Base-by-base conservation (phyloP, 30 jellyfish, hydroid and myxozoan species). In the Nemopilema nomurai region DNA sequence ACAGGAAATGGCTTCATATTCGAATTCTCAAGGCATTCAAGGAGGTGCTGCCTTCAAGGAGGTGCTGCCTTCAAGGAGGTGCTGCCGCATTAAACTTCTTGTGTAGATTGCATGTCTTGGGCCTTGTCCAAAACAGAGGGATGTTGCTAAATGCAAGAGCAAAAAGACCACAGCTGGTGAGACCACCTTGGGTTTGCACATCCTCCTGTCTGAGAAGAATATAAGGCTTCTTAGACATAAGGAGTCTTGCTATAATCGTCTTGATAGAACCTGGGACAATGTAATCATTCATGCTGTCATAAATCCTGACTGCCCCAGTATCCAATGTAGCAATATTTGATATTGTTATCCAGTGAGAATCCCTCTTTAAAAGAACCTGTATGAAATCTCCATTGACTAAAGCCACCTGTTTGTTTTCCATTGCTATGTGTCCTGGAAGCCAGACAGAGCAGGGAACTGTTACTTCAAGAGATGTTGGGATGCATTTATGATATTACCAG, bases 131-230 rank as follows among this genome's bases (percentile, higher is more conserved):
- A 32, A 28, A 67, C 32, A 67, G 76, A 31, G 76, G 23, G 16
- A 31, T 67, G 28, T 28, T 31, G 23, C n/a, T n/a, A n/a, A 67
- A 67, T 21, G 76, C 76, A 67, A 67, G 30, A 22, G 49, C 76
- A 67, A 67, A 67, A 21, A 67, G 76, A 21, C 76, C 76, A 67
- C 76, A 67, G 76, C 76, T 67, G 20, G 76, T 67, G 76, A 67
- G 23, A 67, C 23, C 76, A 23, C 76, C 76, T 67, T 67, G 76
- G 76, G 33, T 28, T 67, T 28, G 76, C 76, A 67, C 76, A 67
- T 67, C 76, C 27, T 67, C 76, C 31, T 67, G 76, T 67, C 76
- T 67, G 31, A 67, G 76, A 67, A 23, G 76, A 32, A 67, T 67
- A 23, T 32, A 67, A 23, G 76, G 76, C 71, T 67, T 67, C 33